Evolutionary conservation across 1,140 invertebrate genomes (phyloP), one percentile per base, ranked within the genome.

Genomic region (Orussus abietinus): DNA sequence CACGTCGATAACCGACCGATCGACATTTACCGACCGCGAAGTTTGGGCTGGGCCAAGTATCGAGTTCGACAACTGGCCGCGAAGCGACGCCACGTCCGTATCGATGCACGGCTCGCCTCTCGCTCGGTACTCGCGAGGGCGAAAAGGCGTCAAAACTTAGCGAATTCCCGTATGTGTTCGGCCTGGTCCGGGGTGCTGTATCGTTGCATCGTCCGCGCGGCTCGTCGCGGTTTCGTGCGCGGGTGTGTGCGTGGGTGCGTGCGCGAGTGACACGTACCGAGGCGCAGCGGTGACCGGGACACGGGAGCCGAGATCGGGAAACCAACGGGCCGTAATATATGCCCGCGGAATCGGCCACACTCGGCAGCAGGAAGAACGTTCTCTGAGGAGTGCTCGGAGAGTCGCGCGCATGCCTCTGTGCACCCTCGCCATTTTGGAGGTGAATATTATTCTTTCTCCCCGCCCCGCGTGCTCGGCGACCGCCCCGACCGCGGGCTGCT

Each of bases 371-470:
- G 53, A 48, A 37, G 42, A 35, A 47, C 45, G 48, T 37, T 51
- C 49, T 42, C 44, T 52, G 38, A 55, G 47, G 45, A 57, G 45
- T 56, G 47, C 47, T 41, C 36, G 35, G 38, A 38, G 40, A 45
- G 47, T 43, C 55, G 53, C 62, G 66, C 64, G 63, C 62, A 64
- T 64, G 63, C 54, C 50, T 64, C 57, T 47, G 42, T 56, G 53
- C 53, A 58, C 55, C 47, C 59, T 66, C 66, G 66, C 66, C 66
- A 69, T 69, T 69, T 69, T 69, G 62, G 62, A 65, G 66, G 66
- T 68, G 64, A 68, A 64, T 64, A 66, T 56, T 49, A 53, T 59
- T 58, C 55, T 57, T 50, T 56, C 46, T 47, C 31, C 43, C n/a
- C n/a, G n/a, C n/a, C n/a, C n/a, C n/a, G n/a, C n/a, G n/a, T n/a